These are phyloP conservation scores for Galerucella calmariensis DNA, from an alignment of 2,888 invertebrate species.

Conservation along the genomic window DNA sequence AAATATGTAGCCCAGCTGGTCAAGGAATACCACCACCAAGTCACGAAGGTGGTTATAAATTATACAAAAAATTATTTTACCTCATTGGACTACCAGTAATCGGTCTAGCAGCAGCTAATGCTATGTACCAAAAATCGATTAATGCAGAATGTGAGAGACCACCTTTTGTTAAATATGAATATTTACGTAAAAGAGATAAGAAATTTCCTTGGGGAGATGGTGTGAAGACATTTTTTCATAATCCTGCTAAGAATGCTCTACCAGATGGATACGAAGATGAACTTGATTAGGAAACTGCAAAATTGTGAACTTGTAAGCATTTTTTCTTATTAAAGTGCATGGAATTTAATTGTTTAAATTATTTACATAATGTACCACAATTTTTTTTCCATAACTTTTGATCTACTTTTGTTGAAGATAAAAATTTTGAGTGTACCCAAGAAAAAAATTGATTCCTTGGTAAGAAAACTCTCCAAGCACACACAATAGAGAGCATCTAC, in stretches of 20 bases:
- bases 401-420: no score
- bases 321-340: background rate
- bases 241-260: slow-evolving; percentile 79
- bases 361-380: background rate
- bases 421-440: no score
- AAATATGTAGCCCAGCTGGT: slow-evolving; percentile 11
- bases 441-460: no score
- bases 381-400: background rate
- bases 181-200: slow-evolving; percentile 81
- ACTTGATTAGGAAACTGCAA: background rate
- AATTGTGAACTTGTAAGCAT: background rate
- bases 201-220: slow-evolving; percentile 95
- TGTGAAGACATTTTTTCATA: slow-evolving; percentile 85
- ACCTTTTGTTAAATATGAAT: slow-evolving; percentile 81
- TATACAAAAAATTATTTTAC: slow-evolving; percentile 82
- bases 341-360: background rate
- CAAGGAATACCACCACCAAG: slow-evolving; percentile 28
- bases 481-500: no score
- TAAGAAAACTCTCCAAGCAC: no score
- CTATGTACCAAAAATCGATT: slow-evolving; percentile 72
- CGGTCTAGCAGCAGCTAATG: slow-evolving; percentile 75
- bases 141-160: slow-evolving; percentile 65
- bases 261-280: slow-evolving; percentile 82
- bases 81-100: slow-evolving; percentile 81
- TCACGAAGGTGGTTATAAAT: slow-evolving; percentile 69